Evolutionary conservation across 2,888 invertebrate genomes (phyloP).

Genomic region (Nomada goodeniana): DNA sequence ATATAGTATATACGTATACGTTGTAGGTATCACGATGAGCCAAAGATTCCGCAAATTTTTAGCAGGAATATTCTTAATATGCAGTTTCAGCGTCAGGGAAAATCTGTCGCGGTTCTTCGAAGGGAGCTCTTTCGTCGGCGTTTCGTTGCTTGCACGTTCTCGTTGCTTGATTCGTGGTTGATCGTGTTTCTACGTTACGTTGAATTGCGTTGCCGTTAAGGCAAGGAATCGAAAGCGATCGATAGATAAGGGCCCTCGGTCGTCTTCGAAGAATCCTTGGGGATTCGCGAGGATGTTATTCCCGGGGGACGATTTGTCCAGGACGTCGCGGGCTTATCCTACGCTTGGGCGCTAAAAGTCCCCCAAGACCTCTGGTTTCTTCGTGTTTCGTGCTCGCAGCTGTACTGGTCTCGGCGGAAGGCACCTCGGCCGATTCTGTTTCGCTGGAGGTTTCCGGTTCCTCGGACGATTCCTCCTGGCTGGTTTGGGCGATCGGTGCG

Average conservation of each 20-base stretch:
- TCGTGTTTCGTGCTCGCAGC: constrained; percentile 80
- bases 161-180: no score
- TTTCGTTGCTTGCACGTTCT: no score
- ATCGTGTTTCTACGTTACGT: no score
- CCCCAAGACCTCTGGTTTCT: constrained; percentile 82
- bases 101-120: no score
- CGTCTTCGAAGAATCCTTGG: constrained; percentile 15
- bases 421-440: constrained; percentile 67
- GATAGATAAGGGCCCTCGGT: constrained; percentile 7
- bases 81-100: no score
- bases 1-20: no score
- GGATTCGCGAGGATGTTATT: constrained; percentile 61
- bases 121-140: no score
- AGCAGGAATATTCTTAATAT: no score
- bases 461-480: constrained; percentile 67
- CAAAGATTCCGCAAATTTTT: no score
- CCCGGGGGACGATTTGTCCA: constrained; percentile 84
- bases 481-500: constrained; percentile 61
- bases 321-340: constrained; percentile 88
- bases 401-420: constrained; percentile 75
- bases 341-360: constrained; percentile 89
- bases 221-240: constrained; percentile 16
- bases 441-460: constrained; percentile 70
- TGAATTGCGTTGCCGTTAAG: background rate
- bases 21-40: no score